phyloP scores from a whole-genome alignment of 2,797 vertebrate genomes.

The Sphaeramia orbicularis region DNA sequence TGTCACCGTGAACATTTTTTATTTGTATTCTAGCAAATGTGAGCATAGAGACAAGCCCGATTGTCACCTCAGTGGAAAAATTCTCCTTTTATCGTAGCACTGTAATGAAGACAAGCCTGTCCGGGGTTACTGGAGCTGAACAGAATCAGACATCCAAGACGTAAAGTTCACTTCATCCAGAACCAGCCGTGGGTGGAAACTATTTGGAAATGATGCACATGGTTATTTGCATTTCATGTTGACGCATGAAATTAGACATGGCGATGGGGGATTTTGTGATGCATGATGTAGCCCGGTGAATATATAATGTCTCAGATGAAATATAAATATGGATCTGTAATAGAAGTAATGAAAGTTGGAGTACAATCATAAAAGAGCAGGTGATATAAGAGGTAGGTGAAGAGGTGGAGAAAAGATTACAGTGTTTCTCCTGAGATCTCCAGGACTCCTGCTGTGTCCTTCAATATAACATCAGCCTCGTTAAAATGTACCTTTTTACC shows the following conservation, averaged over 20 bases:
- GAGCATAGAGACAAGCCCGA: neutral
- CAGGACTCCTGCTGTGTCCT: constrained; percentile 16
- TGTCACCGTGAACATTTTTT: too few species aligned
- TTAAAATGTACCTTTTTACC: constrained; percentile 56
- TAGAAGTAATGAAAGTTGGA: neutral
- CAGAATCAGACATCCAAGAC: neutral
- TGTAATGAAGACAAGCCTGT: neutral
- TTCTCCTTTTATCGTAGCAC: neutral
- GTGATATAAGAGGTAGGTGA: constrained; percentile 1
- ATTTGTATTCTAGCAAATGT: too few species aligned
- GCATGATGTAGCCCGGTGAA: neutral
- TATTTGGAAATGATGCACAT: neutral
- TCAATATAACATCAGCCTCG: constrained; percentile 36
- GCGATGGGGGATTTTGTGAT: neutral
- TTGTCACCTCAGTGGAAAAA: neutral
- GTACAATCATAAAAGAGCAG: neutral
- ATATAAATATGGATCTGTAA: neutral
- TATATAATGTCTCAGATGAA: neutral
- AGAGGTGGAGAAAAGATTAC: constrained; percentile 12
- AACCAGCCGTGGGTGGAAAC: neutral
- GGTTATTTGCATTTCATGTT: constrained; percentile 10
- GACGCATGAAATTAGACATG: neutral
- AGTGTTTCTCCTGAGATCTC: constrained; percentile 3
- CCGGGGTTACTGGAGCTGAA: neutral
- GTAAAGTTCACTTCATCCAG: neutral